phyloP scores from a whole-genome alignment of 2,888 invertebrate genomes.

The Nomada lathburiana region DNA sequence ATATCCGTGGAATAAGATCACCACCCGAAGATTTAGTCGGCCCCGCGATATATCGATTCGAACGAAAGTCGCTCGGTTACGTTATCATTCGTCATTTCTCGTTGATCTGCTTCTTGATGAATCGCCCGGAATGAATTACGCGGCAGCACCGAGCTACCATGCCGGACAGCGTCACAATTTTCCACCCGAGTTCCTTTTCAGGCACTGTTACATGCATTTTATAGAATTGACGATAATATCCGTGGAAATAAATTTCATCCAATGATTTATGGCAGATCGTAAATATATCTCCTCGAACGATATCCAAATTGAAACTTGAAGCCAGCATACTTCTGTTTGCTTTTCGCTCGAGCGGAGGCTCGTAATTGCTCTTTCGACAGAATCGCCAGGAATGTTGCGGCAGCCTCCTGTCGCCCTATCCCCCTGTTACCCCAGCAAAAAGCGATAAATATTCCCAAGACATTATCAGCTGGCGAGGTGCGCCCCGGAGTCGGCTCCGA shows the following conservation, averaged over 20 bases:
- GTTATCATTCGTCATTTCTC: not conserved
- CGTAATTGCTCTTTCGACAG: constrained; percentile 17
- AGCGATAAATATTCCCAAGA: constrained; percentile 12
- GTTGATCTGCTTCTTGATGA: constrained; percentile 29
- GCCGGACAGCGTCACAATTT: not conserved
- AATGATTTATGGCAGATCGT: not conserved
- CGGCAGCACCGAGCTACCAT: not conserved
- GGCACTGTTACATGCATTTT: not conserved
- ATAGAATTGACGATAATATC: not conserved
- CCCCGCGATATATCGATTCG: constrained; percentile 27
- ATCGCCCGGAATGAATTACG: constrained; percentile 31
- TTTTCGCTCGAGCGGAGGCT: not conserved
- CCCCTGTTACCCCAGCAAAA: not conserved
- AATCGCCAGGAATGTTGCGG: not conserved
- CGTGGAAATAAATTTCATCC: not conserved
- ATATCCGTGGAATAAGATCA: constrained; percentile 40
- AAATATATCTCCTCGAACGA: not conserved
- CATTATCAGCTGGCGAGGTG: not conserved
- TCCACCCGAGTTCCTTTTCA: not conserved
- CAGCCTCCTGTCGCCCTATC: not conserved
- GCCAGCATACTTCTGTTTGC: not conserved
- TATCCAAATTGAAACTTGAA: not conserved
- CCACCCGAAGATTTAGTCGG: not conserved
- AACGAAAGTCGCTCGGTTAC: not conserved
- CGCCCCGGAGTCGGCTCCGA: not conserved